phyloP scores from a whole-genome alignment of 2,888 invertebrate species.

The Agrilus cyanescens region DNA sequence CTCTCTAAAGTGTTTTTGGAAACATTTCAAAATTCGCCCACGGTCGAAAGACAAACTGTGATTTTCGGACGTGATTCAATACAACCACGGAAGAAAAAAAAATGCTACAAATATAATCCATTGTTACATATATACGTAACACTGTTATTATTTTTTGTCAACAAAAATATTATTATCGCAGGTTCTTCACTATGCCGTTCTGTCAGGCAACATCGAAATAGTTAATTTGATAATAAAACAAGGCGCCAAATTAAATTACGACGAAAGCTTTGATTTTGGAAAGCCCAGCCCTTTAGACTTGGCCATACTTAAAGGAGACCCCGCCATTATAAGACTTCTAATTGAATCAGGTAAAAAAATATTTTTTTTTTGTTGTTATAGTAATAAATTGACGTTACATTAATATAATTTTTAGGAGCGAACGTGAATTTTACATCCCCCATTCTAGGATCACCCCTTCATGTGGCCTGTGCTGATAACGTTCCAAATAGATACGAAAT shows the following conservation, averaged over 20 bases:
- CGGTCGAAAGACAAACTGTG: too few relatives aligned
- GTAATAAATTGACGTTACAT: background rate
- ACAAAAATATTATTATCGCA: slow-evolving; percentile 12
- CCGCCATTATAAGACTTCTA: slow-evolving; percentile 57
- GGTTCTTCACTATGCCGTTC: slow-evolving; percentile 76
- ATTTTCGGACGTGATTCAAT: too few relatives aligned
- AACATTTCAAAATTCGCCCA: too few relatives aligned
- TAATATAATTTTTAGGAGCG: slow-evolving; percentile 44
- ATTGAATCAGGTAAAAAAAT: slow-evolving; percentile 47
- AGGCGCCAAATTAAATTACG: slow-evolving; percentile 62
- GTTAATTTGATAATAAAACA: slow-evolving; percentile 71
- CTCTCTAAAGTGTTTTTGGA: too few relatives aligned
- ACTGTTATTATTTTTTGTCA: too few relatives aligned
- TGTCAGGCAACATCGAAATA: slow-evolving; percentile 62
- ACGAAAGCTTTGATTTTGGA: slow-evolving; percentile 44
- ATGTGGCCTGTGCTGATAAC: slow-evolving; percentile 72
- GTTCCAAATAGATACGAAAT: slow-evolving; percentile 50
- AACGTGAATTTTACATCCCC: slow-evolving; percentile 70
- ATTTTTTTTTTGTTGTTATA: background rate
- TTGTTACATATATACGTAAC: too few relatives aligned
- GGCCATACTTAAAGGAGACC: slow-evolving; percentile 73
- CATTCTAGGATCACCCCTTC: slow-evolving; percentile 69
- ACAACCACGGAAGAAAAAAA: too few relatives aligned
- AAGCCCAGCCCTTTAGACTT: slow-evolving; percentile 67
- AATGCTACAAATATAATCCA: too few relatives aligned